Conservation (phyloP, 2,797 vertebrate species). For the Mormyrops boulengeri region DNA sequence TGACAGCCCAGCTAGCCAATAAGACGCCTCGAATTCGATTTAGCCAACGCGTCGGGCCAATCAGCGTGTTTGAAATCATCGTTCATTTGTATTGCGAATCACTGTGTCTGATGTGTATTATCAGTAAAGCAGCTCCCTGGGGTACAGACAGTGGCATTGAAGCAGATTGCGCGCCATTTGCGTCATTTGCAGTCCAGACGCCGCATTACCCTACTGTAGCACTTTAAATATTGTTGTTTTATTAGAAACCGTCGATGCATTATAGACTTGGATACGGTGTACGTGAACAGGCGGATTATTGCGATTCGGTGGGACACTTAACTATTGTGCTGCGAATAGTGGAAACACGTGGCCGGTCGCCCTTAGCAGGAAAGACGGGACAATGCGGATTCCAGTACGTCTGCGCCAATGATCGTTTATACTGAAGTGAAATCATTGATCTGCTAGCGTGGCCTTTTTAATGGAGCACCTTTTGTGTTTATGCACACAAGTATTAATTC, state of each 20-base stretch:
- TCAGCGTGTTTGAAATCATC: background rate
- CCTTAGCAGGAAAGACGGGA: slow-evolving; percentile 24
- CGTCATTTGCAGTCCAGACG: slow-evolving; percentile 15
- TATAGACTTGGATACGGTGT: background rate
- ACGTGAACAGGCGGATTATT: background rate
- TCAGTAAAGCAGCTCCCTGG: background rate
- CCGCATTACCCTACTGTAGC: background rate
- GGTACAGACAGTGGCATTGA: background rate
- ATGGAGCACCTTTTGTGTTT: background rate
- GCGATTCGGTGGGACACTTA: slow-evolving; percentile 30
- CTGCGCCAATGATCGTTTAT: background rate
- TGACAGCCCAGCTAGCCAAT: slow-evolving; percentile 45
- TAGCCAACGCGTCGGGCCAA: slow-evolving; percentile 2
- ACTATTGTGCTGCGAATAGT: slow-evolving; percentile 41
- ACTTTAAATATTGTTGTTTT: background rate
- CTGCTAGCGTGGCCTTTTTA: background rate
- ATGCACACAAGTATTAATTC: background rate
- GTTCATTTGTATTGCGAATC: slow-evolving; percentile 1
- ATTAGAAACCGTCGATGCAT: background rate
- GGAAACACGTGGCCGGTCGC: slow-evolving; percentile 56
- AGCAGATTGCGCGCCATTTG: slow-evolving; percentile 32
- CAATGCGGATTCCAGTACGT: background rate
- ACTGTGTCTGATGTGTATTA: background rate
- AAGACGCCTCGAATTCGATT: slow-evolving; percentile 17
- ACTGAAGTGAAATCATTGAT: background rate